A percentile compares a stretch with the other conserved stretches of the same genome.
These are phyloP conservation scores for Dioctria rufipes DNA, from an alignment of 2,888 invertebrate genomes.

Conservation along the genomic window DNA sequence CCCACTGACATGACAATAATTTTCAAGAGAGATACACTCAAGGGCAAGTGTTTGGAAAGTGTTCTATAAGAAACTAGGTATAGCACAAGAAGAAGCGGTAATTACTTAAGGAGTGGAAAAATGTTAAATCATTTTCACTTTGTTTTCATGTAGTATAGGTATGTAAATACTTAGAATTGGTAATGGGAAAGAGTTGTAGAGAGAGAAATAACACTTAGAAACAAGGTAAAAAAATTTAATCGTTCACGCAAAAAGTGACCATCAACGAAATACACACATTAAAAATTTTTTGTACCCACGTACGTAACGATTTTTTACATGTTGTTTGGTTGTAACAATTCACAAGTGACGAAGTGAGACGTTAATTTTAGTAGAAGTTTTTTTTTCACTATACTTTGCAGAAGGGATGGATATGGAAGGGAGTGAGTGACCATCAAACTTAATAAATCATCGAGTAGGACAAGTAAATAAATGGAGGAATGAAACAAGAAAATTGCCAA, in stretches of 20 bases:
- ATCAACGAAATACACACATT: slow-evolving; percentile 10
- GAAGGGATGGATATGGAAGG: neutral
- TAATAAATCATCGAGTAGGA: slow-evolving; percentile 39
- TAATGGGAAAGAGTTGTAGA: too few relatives aligned
- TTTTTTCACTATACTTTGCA: neutral
- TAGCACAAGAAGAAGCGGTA: neutral
- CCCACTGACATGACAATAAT: neutral
- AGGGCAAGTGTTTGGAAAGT: too few relatives aligned
- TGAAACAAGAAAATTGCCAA: slow-evolving; percentile 1
- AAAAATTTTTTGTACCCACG: slow-evolving; percentile 10
- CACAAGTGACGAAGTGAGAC: slow-evolving; percentile 10
- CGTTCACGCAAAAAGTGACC: slow-evolving; percentile 28
- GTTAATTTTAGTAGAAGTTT: slow-evolving; percentile 5
- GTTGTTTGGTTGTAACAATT: neutral
- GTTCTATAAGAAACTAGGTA: neutral
- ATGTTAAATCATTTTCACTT: slow-evolving; percentile 23
- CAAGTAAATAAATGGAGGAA: slow-evolving; percentile 18
- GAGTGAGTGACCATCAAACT: slow-evolving; percentile 30
- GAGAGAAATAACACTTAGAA: neutral
- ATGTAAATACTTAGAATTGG: too few relatives aligned
- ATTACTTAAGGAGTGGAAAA: slow-evolving; percentile 42
- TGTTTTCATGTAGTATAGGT: neutral
- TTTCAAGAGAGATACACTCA: neutral
- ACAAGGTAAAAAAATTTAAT: neutral
- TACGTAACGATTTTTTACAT: slow-evolving; percentile 25